phyloP scores from a whole-genome alignment of 2,888 invertebrate species.

The Trichacis sp. region DNA sequence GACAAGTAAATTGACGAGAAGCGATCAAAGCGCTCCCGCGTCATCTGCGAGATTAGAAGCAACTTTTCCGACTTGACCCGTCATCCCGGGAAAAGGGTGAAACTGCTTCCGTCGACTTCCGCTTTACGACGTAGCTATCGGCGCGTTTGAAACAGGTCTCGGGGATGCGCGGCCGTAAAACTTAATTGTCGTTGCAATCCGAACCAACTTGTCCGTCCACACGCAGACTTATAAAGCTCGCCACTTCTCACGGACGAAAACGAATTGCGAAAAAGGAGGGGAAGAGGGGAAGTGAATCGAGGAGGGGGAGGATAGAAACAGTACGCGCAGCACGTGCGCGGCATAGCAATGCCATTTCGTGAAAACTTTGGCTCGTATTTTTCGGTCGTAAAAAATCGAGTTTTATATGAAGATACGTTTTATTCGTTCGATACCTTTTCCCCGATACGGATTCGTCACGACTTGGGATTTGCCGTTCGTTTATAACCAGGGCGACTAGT shows the following conservation, averaged over 20 bases:
- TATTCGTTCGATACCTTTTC: constrained; percentile 14
- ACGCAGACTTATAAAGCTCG: constrained; percentile 32
- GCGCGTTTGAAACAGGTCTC: constrained; percentile 59
- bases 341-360: constrained; percentile 32
- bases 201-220: constrained; percentile 48
- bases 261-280: no score
- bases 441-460: not conserved
- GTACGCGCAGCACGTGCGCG: constrained; percentile 33
- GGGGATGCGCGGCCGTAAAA: constrained; percentile 61
- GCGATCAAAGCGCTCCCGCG: constrained; percentile 37
- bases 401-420: constrained; percentile 21
- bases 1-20: constrained; percentile 42
- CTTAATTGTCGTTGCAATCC: constrained; percentile 65
- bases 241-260: constrained; percentile 26
- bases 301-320: constrained; percentile 21
- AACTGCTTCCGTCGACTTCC: constrained; percentile 46
- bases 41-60: constrained; percentile 28
- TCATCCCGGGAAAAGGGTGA: constrained; percentile 44
- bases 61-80: constrained; percentile 40
- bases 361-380: constrained; percentile 17
- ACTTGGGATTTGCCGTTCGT: not conserved
- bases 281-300: constrained; percentile 30
- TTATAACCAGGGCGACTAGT: no score
- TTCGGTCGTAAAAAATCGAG: constrained; percentile 32
- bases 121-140: constrained; percentile 57